These are phyloP conservation scores for Pogonognathellus flavescens DNA, from an alignment of 1,140 invertebrate genomes.

Conservation along the genomic window DNA sequence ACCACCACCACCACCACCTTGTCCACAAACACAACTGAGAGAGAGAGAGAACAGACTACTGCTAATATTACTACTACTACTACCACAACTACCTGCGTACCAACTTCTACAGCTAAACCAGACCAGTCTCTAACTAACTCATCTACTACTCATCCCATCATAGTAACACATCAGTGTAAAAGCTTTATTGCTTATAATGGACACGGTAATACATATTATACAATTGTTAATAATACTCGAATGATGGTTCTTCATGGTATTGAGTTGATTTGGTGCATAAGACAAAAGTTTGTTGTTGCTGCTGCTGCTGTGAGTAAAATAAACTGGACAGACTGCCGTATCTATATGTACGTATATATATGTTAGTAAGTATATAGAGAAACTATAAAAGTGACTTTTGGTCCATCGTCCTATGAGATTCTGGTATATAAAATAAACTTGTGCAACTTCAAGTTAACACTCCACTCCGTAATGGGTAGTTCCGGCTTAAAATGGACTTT, in stretches of 20 bases:
- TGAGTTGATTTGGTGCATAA: conserved; percentile 42
- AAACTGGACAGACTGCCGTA: not conserved
- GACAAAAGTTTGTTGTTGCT: not conserved
- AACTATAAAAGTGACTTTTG: too few species aligned
- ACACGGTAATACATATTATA: not conserved
- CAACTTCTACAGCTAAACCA: not conserved
- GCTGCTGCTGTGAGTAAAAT: not conserved
- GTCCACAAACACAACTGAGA: not conserved
- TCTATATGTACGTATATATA: too few species aligned
- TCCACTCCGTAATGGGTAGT: conserved; percentile 46
- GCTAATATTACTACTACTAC: not conserved
- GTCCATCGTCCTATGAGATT: too few species aligned
- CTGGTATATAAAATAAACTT: not conserved
- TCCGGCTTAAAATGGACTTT: conserved; percentile 55
- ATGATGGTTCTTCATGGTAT: not conserved
- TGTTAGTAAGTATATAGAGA: too few species aligned
- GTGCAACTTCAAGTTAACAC: conserved; percentile 22
- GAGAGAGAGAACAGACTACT: not conserved
- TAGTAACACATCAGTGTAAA: conserved; percentile 10
- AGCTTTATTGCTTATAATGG: conserved; percentile 30
- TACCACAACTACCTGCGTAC: not conserved
- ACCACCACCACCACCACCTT: not conserved
- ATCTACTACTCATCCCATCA: conserved; percentile 36
- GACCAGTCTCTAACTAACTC: not conserved
- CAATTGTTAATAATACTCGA: conserved; percentile 16